These are phyloP conservation scores for Dendrolimus pini DNA, from an alignment of 2,888 invertebrate genomes.

Conservation along the genomic window DNA sequence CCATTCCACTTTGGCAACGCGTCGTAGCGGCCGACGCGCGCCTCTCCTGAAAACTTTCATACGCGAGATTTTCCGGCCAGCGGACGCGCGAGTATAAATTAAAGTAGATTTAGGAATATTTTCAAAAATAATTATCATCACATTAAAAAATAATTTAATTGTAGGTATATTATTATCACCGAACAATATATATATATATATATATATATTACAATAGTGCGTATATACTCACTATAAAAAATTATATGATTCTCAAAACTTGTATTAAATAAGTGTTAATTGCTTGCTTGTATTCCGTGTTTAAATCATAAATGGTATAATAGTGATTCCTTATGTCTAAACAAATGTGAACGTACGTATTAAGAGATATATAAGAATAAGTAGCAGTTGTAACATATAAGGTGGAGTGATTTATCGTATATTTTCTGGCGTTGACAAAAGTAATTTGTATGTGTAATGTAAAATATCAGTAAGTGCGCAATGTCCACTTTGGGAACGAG, in stretches of 20 bases:
- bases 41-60: conserved; percentile 46
- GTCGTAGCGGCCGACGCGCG: conserved; percentile 42
- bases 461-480: conserved; percentile 64
- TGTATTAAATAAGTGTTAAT: conserved; percentile 11
- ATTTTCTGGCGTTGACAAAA: conserved; percentile 34
- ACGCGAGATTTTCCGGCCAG: conserved; percentile 22
- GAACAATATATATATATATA: too few relatives aligned
- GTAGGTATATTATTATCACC: too few relatives aligned
- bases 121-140: too few relatives aligned
- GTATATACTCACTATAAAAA: too few relatives aligned
- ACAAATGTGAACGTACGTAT: too few relatives aligned
- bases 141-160: too few relatives aligned
- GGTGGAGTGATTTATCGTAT: conserved; percentile 4
- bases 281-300: conserved; percentile 3
- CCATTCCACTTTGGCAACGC: conserved; percentile 52
- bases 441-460: conserved; percentile 58
- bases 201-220: too few relatives aligned
- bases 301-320: neutral
- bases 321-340: neutral
- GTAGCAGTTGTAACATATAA: too few relatives aligned
- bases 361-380: too few relatives aligned
- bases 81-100: neutral
- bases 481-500: conserved; percentile 65
- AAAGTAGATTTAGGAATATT: too few relatives aligned
- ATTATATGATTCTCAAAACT: neutral